Evolutionary conservation across 2,888 invertebrate genomes (phyloP), one percentile per base, ranked within the genome.

Genomic region (Lepidocyrtinus sp.): DNA sequence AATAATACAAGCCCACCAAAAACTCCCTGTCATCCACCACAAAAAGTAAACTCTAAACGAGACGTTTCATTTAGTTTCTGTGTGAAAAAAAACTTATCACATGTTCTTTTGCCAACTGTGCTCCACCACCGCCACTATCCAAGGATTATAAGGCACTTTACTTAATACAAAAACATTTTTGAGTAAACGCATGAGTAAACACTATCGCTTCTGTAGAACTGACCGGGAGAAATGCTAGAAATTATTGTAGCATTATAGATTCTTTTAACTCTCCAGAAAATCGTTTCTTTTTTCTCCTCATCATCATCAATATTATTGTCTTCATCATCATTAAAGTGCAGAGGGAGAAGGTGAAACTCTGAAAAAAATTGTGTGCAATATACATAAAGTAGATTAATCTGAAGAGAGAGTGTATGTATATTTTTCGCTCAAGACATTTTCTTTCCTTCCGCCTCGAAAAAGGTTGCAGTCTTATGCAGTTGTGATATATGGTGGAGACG

Each of bases 1-100:
- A 72, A 69, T 64, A 68, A 36, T 22, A 70, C 64, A 59, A n/a
- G 27, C 65, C 77, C 71, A 45, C 77, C 77, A 36, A 5, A n/a
- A 69, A 59, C 65, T 77, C 55, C 77, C 59, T 77, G 71, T 77
- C 75, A 75, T 61, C 75, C 74, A 74, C 36, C 36, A 12, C 5
- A 12, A 12, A 36, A 36, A 36, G 36, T n/a, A n/a, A n/a, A 12
- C 12, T 12, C 36, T 12, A 36, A 36, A 5, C 12, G 12, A 36
- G 36, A 36, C 36, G 12, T 36, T 36, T 5, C 12, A 12, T n/a
- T 12, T 9, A 36, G 36, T 12, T 36, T 36, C 12, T 12, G 7
- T 9, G 36, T 36, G 36, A 36, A 36, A 9, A 36, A 36, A 12
- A 36, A 12, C 36, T 36, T 36, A 5, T 36, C 36, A 9, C 36